phyloP scores from a whole-genome alignment of 2,888 invertebrate genomes.

The Synergus umbraculus region DNA sequence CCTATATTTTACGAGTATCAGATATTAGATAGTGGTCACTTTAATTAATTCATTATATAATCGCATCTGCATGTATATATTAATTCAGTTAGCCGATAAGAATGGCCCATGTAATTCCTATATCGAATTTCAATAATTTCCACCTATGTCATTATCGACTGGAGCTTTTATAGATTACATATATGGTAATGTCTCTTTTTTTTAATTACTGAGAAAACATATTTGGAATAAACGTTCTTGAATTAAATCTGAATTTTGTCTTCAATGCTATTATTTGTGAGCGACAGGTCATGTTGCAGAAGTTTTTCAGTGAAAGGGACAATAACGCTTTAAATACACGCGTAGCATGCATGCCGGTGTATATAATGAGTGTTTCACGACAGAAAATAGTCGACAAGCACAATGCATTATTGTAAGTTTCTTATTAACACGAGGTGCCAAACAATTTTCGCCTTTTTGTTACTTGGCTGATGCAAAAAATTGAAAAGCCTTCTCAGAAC shows the following conservation, averaged over 20 bases:
- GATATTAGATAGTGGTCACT: conserved; percentile 13
- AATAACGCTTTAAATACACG: conserved; percentile 15
- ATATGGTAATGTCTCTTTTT: not conserved
- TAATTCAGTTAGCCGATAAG: conserved; percentile 23
- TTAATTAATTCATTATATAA: conserved; percentile 32
- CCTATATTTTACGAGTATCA: not conserved
- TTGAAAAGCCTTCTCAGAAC: not conserved
- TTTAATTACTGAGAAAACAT: not conserved
- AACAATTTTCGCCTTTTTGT: not conserved
- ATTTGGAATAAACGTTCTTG: too few species aligned
- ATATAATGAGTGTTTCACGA: conserved; percentile 18
- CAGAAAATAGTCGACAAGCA: conserved; percentile 22
- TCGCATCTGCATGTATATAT: not conserved
- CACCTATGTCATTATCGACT: not conserved
- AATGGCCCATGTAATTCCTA: not conserved
- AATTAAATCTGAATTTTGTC: not conserved
- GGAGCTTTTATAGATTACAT: not conserved
- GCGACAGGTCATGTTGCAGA: conserved; percentile 8
- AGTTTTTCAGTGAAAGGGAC: not conserved
- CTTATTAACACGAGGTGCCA: not conserved
- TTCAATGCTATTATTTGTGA: not conserved
- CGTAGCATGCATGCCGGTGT: not conserved
- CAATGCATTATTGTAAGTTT: conserved; percentile 22
- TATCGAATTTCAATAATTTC: conserved; percentile 32
- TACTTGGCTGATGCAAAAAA: not conserved